Base-by-base conservation (phyloP, 35 echinoderm and acorn worm species). In the Heliocidaris tuberculata region DNA sequence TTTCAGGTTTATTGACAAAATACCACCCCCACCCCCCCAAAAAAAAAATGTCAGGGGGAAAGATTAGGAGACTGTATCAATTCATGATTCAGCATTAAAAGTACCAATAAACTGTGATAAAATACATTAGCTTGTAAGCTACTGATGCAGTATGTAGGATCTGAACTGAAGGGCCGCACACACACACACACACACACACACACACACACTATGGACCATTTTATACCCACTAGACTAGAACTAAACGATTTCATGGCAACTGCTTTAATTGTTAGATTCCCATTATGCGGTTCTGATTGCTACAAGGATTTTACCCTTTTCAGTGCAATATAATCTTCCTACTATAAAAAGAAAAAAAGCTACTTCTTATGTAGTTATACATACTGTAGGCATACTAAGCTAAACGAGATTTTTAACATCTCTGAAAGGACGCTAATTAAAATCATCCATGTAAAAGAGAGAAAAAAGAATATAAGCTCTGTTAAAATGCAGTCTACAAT, bases 201-300 rank as follows among this genome's bases (percentile, higher is more conserved):
- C 35, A 42, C 35, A 42, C 35, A 42, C 35, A 42, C 35, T 42
- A 42, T n/a, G 65, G 65, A 3, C 27, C 27, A 24, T 71, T 21
- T n/a, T n/a, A 19, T 78, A 78, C 60, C 21, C 27, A 19, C 27
- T n/a, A 24, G 21, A 78, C 19, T 19, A 4, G 65, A 78, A 78
- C 65, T 78, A 78, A 78, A 78, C 27, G 21, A 78, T 78, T 78
- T 78, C 65, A 78, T 78, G 65, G 65, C 65, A 78, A 78, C 21
- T 78, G 65, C 65, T 78, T 78, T 78, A 78, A 78, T 78, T 78
- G 65, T 78, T 78, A 78, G 65, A 78, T 78, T 78, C 65, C 65
- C 7, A 78, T 78, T 78, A n/a, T 78, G 21, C 27, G 21, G 0
- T 7, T n/a, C 21, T n/a, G 65, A n/a, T 78, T 78, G 65, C 65